phyloP scores from a whole-genome alignment of 2,888 invertebrate species.

The Conomelus anceps region DNA sequence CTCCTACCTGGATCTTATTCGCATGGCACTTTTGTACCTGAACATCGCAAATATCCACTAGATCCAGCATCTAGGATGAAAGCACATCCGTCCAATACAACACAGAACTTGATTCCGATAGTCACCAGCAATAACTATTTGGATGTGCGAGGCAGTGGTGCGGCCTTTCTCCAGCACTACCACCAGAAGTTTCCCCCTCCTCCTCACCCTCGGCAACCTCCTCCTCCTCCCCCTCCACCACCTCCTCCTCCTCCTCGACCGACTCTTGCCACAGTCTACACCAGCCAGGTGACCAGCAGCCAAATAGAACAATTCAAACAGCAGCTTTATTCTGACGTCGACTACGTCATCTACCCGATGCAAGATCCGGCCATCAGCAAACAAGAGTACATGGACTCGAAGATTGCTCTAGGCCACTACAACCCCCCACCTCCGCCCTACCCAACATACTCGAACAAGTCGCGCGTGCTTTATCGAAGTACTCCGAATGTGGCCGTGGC shows the following conservation, averaged over 20 bases:
- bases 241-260: slow-evolving; percentile 56
- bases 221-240: slow-evolving; percentile 41
- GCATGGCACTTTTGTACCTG: slow-evolving; percentile 21
- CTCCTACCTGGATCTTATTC: slow-evolving; percentile 46
- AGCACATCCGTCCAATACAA: slow-evolving; percentile 37
- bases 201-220: slow-evolving; percentile 48
- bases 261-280: slow-evolving; percentile 64
- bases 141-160: slow-evolving; percentile 51
- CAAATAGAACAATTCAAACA: slow-evolving; percentile 84
- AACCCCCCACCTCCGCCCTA: slow-evolving; percentile 34
- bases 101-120: slow-evolving; percentile 47
- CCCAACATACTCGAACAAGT: slow-evolving; percentile 48
- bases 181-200: slow-evolving; percentile 47
- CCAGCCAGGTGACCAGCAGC: slow-evolving; percentile 60
- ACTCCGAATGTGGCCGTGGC: slow-evolving; percentile 61
- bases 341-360: slow-evolving; percentile 84
- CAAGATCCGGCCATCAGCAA: slow-evolving; percentile 85
- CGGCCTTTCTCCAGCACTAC: slow-evolving; percentile 41
- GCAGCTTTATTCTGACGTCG: slow-evolving; percentile 83
- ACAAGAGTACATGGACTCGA: slow-evolving; percentile 85
- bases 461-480: slow-evolving; percentile 70
- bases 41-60: slow-evolving; percentile 23
- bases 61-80: slow-evolving; percentile 36
- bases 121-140: slow-evolving; percentile 56
- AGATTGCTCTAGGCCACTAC: slow-evolving; percentile 51